These are phyloP conservation scores for Silurus aristotelis DNA, from an alignment of 2,797 vertebrate genomes.

Conservation along the genomic window DNA sequence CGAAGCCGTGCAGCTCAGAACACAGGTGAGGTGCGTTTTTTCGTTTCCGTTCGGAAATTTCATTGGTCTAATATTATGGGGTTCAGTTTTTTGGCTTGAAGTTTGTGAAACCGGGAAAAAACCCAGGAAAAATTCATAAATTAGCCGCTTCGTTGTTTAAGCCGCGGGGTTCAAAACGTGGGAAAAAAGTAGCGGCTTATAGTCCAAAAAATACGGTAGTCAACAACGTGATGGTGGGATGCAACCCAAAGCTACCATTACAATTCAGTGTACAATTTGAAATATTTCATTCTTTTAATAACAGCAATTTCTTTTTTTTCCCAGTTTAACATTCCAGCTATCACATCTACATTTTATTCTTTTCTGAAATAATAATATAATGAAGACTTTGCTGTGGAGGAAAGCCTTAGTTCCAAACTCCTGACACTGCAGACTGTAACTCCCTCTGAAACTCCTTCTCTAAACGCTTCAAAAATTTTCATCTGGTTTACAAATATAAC, in stretches of 20 bases:
- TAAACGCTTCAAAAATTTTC: background rate
- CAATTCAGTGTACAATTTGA: background rate
- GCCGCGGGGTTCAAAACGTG: too few species aligned
- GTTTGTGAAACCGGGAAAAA: too few species aligned
- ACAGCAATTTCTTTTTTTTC: background rate
- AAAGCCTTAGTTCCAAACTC: background rate
- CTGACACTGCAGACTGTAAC: background rate
- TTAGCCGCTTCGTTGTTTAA: too few species aligned
- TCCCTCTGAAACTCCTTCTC: too few species aligned
- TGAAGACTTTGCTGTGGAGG: background rate
- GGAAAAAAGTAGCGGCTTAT: background rate
- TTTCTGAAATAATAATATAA: background rate
- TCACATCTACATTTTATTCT: background rate
- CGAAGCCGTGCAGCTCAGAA: too few species aligned
- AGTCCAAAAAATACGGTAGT: background rate
- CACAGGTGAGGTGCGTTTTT: too few species aligned
- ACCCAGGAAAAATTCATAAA: too few species aligned
- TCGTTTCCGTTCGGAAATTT: too few species aligned
- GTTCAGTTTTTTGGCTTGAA: too few species aligned
- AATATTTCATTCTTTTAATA: background rate
- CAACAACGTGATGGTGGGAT: background rate
- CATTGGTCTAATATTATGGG: too few species aligned
- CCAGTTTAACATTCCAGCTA: background rate
- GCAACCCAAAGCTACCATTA: background rate
- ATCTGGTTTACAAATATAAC: background rate